Base-by-base conservation (phyloP, 2,888 invertebrate genomes). In the Eupithecia subumbrata region DNA sequence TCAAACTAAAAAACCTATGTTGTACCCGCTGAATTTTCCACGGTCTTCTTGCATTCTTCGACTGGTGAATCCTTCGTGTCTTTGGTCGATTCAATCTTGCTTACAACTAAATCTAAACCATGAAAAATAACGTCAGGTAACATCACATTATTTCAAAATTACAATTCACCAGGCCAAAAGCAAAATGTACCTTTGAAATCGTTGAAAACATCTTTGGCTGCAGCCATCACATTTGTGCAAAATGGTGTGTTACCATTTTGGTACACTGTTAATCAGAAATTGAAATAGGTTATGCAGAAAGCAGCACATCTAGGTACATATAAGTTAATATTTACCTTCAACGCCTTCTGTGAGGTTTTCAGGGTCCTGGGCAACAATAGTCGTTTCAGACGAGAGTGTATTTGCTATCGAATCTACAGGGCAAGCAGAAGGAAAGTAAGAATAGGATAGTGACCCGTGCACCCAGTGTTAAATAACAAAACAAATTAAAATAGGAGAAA, bases 341-440 rank as follows among this genome's bases (percentile, higher is more conserved):
- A 81, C 75, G 43, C 81, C 78, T 78, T 85, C 83, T 75, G 84
- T 74, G 60, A 80, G 78, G 37, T 82, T 84, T 25, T 83, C 82
- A 11, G 80, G 81, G 22, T 83, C 82, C 48, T 86, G 86, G 11
- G 64, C 78, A 64, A 76, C 81, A 69, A 84, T 84, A 45, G 78
- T 74, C 74, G 82, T 76, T 71, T 83, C 84, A 77, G 83, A 75
- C 56, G 83, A 85, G 71, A 88, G 72, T 78, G 84, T 82, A 78
- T 85, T 85, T 83, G 85, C 85, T 87, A 90, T 80, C 78, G 87
- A 85, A 84, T 90, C 90, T 90, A 89, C 85, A 85, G 80, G 84
- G 84, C 84, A 86, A 87, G 87, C 82, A 81, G 78, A 82, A 82
- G 76, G 81, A 82, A 72, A 76, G 80, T 82, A 82, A 80, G 79